Evolutionary conservation across 2,888 invertebrate species (phyloP), one percentile per base, ranked within the genome.

Genomic region (Chloromyia formosa): DNA sequence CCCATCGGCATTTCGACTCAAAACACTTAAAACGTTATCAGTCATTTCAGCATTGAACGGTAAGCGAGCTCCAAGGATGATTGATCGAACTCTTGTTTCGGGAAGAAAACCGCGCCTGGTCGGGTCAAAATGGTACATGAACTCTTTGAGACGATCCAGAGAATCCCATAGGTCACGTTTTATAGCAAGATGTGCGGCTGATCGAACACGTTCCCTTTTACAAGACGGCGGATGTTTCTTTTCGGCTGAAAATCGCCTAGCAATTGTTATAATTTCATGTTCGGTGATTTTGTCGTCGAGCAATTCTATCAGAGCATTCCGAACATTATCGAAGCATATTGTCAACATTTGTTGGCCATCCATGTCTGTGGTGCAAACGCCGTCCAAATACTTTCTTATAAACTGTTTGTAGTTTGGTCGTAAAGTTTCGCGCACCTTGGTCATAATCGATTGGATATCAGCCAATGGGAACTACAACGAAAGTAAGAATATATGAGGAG

Each of bases 231-330:
- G 84, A 74, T 86, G 86, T 42, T 85, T 83, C 78, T 88, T 87
- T 78, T 89, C 89, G 0, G 90, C 90, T 0, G 91, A 90, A 83
- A 93, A 94, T 78, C 89, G 87, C 78, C 95, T 88, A 14, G 92
- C 90, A 10, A 94, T 85, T 0, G 94, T 93, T 2, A 94, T 86
- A 82, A 93, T 92, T 85, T 95, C 94, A 77, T 95, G 94, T 80
- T 94, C 93, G 0, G 90, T 91, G 83, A 94, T 91, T 78, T 89
- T 86, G 35, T 90, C 88, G 12, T 89, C 90, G 86, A 93, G 87
- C 69, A 93, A 86, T 79, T 89, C 88, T 79, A 89, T 88, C 56
- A 94, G 80, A 1, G 91, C 90, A 80, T 90, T 87, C 79, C 92
- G 81, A 0, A 85, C 77, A 0, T 81, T 81, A 16, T 84, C 83